Conservation (phyloP, 1,140 invertebrate genomes). For the Caerostris darwini region DNA sequence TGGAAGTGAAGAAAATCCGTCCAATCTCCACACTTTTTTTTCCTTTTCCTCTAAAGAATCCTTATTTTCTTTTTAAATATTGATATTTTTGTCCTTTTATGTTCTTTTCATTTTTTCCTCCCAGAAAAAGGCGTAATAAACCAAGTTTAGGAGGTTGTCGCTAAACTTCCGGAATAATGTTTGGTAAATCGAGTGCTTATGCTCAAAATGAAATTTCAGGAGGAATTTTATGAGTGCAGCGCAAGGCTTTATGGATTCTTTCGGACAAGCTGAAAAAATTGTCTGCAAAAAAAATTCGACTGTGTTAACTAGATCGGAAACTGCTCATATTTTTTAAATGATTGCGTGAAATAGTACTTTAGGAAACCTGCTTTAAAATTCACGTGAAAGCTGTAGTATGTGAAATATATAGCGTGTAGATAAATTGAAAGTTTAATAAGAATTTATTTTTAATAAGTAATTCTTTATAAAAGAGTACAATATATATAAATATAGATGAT, state of each 20-base stretch:
- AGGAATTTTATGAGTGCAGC: conserved; percentile 32
- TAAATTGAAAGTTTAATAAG: too few species aligned
- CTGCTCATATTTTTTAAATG: neutral
- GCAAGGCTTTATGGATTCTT: conserved; percentile 44
- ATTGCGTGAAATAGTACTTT: too few species aligned
- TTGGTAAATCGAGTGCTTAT: conserved; percentile 65
- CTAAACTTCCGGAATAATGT: conserved; percentile 71
- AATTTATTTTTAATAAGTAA: too few species aligned
- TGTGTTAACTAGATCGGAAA: conserved; percentile 21
- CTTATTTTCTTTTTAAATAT: conserved; percentile 51
- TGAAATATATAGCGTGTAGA: too few species aligned
- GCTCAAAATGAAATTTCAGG: conserved; percentile 58
- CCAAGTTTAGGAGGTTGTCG: conserved; percentile 11
- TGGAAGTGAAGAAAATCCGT: conserved; percentile 11
- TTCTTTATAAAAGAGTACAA: too few species aligned
- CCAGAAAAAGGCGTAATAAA: neutral
- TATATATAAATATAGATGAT: too few species aligned
- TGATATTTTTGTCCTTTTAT: conserved; percentile 52
- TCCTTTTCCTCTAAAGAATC: neutral
- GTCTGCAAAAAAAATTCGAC: neutral
- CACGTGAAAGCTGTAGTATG: too few species aligned
- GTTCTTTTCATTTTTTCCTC: conserved; percentile 19
- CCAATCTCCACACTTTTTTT: neutral
- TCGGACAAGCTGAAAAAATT: conserved; percentile 36
- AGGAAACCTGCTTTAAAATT: too few species aligned